Evolutionary conservation across 2,797 vertebrate species (phyloP).

Genomic region (Lagodon rhomboides): DNA sequence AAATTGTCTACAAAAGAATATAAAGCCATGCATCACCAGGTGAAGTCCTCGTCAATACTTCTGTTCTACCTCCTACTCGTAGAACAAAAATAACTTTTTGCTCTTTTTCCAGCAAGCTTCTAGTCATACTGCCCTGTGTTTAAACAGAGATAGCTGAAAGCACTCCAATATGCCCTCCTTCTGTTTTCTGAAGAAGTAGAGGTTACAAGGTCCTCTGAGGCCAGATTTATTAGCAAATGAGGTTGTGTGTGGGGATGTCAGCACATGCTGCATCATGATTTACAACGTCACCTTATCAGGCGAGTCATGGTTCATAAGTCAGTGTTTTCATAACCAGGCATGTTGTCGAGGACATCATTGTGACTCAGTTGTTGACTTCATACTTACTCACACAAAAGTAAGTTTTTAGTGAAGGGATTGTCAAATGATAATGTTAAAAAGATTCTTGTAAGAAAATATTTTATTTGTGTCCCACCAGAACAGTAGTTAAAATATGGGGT

Average conservation of each 20-base stretch:
- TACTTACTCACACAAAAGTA: not conserved
- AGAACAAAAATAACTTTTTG: not conserved
- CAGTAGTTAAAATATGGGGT: not conserved
- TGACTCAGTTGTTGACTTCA: not conserved
- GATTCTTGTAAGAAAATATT: not conserved
- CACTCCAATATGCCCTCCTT: not conserved
- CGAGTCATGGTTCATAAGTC: not conserved
- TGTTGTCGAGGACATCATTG: not conserved
- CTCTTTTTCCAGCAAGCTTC: not conserved
- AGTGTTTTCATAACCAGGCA: slow-evolving; percentile 3
- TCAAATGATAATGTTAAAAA: not conserved
- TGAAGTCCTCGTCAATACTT: not conserved
- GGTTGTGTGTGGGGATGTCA: not conserved
- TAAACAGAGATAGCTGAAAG: slow-evolving; percentile 3
- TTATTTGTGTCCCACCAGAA: not conserved
- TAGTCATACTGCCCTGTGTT: not conserved
- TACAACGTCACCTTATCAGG: slow-evolving; percentile 7
- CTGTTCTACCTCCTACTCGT: not conserved
- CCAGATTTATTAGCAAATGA: not conserved
- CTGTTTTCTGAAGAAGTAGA: slow-evolving; percentile 1
- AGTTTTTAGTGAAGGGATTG: not conserved
- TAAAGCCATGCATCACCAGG: not conserved
- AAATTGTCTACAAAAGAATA: not conserved
- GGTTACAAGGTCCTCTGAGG: not conserved
- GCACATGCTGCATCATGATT: slow-evolving; percentile 3